Base-by-base conservation (phyloP, 37 sponge, comb jelly and placozoan genomes). In the Bolinopsis microptera region DNA sequence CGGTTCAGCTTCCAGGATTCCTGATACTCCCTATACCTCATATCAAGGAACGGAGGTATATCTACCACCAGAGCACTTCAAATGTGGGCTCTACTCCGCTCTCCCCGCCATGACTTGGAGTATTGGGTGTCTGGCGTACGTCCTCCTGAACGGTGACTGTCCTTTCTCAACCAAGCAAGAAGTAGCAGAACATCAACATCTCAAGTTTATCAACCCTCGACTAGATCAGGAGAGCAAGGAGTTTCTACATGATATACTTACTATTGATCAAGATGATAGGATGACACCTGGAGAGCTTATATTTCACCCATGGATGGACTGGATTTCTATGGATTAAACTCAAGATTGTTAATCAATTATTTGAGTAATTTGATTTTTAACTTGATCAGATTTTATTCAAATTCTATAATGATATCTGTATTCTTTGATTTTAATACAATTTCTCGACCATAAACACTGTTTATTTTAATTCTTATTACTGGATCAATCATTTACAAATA, bases 81-180 rank as follows among this genome's bases (percentile, higher is more conserved):
- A 24, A 13, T n/a, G 1, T 13, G 90, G 90, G 5, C 8, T 26
- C n/a, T n/a, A n/a, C n/a, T n/a, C n/a, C n/a, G n/a, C n/a, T n/a
- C n/a, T n/a, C n/a, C n/a, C n/a, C n/a, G n/a, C n/a, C n/a, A n/a
- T n/a, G n/a, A n/a, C n/a, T n/a, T n/a, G n/a, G n/a, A n/a, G n/a
- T n/a, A n/a, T 86, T 34, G 90, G 90, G 30, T 86, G 90, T 41
- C 90, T 86, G 31, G 90, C 35, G 26, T 86, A 86, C 90, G 26
- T 39, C n/a, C 90, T 86, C 9, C 61, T 86, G 48, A 86, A 86
- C 90, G 90, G 90, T 33, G 90, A 86, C 90, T 40, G 90, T 38
- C 90, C 90, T 27, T 86, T 86, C 61, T 16, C 34, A 27, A 86
- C 41, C n/a, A 41, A 3, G 23, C n/a, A 26, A 27, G 61, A 86